Percentiles rank a stretch among this genome's conserved stretches.
These are phyloP conservation scores for Pheosia gnoma DNA, from an alignment of 2,888 invertebrate genomes.

Conservation along the genomic window DNA sequence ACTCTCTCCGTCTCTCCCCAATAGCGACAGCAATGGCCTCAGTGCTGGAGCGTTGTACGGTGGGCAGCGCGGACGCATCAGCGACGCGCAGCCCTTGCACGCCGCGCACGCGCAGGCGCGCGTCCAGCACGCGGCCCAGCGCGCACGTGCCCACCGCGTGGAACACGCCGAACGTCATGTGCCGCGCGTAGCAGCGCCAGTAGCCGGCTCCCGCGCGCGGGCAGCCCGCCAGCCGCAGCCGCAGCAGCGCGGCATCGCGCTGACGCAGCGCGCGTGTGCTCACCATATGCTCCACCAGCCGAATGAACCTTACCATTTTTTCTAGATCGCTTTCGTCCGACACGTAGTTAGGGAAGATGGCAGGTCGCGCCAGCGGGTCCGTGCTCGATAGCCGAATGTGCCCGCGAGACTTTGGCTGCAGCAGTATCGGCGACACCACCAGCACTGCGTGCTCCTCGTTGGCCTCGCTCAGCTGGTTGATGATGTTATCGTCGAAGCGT, in stretches of 20 bases:
- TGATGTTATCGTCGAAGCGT: conserved; percentile 35
- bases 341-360: conserved; percentile 58
- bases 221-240: conserved; percentile 48
- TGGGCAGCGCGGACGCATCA: conserved; percentile 54
- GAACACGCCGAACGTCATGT: conserved; percentile 57
- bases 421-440: conserved; percentile 46
- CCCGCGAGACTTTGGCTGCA: conserved; percentile 56
- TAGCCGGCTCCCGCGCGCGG: conserved; percentile 40
- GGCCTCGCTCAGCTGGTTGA: conserved; percentile 42
- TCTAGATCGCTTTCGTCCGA: conserved; percentile 51
- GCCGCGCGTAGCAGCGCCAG: conserved; percentile 63
- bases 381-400: conserved; percentile 49
- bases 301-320: conserved; percentile 49
- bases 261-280: conserved; percentile 25
- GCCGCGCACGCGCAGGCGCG: conserved; percentile 52
- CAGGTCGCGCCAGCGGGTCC: conserved; percentile 47
- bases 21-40: conserved; percentile 59
- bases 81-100: conserved; percentile 53
- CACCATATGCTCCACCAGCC: conserved; percentile 42
- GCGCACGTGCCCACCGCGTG: conserved; percentile 61
- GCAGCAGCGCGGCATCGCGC: conserved; percentile 45
- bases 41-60: conserved; percentile 54
- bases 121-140: conserved; percentile 57
- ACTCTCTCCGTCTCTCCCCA: conserved; percentile 55
- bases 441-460: conserved; percentile 49